A percentile compares a stretch with the other conserved stretches of the same genome.
Conservation (phyloP, 2,888 invertebrate species). For the Tuberolachnus salignus region DNA sequence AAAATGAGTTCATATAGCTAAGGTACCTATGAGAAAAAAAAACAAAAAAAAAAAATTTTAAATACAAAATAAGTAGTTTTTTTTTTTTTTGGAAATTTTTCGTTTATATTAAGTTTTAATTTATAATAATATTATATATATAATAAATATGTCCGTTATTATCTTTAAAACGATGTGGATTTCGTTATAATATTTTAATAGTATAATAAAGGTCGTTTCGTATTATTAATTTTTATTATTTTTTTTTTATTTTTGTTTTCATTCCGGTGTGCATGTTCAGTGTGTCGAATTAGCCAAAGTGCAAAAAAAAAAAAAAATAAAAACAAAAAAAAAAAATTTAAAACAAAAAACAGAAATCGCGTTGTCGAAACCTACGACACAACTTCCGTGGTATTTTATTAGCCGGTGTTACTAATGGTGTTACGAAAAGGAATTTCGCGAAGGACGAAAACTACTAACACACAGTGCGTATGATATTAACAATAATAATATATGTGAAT, state of each 20-base stretch:
- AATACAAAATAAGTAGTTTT: background rate
- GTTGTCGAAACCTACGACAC: constrained; percentile 16
- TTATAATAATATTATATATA: too few relatives aligned
- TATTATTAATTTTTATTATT: constrained; percentile 10
- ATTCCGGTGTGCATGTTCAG: constrained; percentile 32
- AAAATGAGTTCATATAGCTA: constrained; percentile 55
- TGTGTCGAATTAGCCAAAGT: constrained; percentile 41
- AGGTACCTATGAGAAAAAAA: constrained; percentile 34
- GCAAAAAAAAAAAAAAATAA: background rate
- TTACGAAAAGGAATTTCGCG: constrained; percentile 52
- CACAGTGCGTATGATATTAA: constrained; percentile 52
- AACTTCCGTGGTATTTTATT: constrained; percentile 42
- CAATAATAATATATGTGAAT: too few relatives aligned
- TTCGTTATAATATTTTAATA: background rate
- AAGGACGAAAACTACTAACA: constrained; percentile 50
- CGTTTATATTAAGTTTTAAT: background rate
- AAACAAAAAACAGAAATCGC: background rate
- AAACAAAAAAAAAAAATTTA: too few relatives aligned
- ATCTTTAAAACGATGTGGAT: background rate
- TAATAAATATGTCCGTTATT: background rate
- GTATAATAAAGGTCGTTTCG: background rate
- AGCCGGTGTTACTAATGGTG: constrained; percentile 48
- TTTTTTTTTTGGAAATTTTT: background rate
- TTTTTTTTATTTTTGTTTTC: too few relatives aligned
- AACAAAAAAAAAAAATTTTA: constrained; percentile 15